Evolutionary conservation across 1,140 invertebrate genomes (phyloP), one percentile per base, ranked within the genome.

Genomic region (Heliconius himera): DNA sequence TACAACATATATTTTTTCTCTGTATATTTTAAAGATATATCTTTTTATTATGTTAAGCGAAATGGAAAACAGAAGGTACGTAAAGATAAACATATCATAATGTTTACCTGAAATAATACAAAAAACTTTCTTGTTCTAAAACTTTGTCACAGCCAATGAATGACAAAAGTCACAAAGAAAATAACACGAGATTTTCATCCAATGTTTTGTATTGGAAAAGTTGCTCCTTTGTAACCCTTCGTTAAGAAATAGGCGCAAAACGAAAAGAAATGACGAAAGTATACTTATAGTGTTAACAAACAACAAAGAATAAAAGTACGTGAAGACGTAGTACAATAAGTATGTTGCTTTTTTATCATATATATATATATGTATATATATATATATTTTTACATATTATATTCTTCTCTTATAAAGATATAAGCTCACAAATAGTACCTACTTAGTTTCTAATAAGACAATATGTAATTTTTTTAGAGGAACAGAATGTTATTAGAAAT

Each of bases 151-250:
- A 26, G 26, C 60, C 22, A 26, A 26, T 29, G 38, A 26, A 26
- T 26, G 33, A 56, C 13, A 20, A 76, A 76, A 76, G 38, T 70
- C 0, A 16, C 60, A 76, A 70, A 70, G 74, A 46, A 76, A 41
- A 76, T 76, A 75, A 70, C 60, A 29, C 22, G 60, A 70, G n/a
- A 70, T 70, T 76, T 70, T 33, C 74, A 76, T n/a, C 70, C 60
- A 70, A 70, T 38, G 60, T 41, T 70, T 76, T 76, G 60, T 76
- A 76, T 76, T 70, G 38, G 66, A 76, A 70, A 76, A 76, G 74
- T 76, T 76, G 38, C 16, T 70, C 60, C 74, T 76, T 76, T 70
- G 60, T 76, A 76, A 76, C 60, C 60, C 74, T 70, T 76, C 38
- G 18, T 60, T 66, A 29, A 3, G 60, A 66, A 26, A 66, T 66